These are phyloP conservation scores for Herminia tarsipennalis DNA, from an alignment of 2,888 invertebrate genomes.

Conservation along the genomic window DNA sequence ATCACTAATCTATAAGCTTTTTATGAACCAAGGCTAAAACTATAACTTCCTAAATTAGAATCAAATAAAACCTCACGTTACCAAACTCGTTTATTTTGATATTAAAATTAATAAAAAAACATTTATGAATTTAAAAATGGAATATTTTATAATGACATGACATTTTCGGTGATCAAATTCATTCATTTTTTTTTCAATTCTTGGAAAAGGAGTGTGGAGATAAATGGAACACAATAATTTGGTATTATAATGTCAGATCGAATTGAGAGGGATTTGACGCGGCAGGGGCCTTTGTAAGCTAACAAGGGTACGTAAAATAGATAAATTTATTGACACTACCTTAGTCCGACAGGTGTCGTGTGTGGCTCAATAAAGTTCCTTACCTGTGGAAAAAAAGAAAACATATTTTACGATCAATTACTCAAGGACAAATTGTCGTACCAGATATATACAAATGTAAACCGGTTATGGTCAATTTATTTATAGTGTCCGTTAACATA, in stretches of 20 bases:
- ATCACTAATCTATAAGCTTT: slow-evolving; percentile 8
- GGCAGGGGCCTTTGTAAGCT: slow-evolving; percentile 34
- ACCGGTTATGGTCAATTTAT: slow-evolving; percentile 44
- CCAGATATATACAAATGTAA: slow-evolving; percentile 35
- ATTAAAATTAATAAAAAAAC: slow-evolving; percentile 7
- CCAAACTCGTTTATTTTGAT: slow-evolving; percentile 5
- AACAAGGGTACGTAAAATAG: slow-evolving; percentile 46
- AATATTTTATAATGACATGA: slow-evolving; percentile 20
- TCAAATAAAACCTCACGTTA: slow-evolving; percentile 18
- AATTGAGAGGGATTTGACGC: slow-evolving; percentile 25
- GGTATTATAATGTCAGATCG: slow-evolving; percentile 31
- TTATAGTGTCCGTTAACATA: slow-evolving; percentile 52
- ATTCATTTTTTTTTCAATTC: slow-evolving; percentile 22
- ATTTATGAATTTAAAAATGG: slow-evolving; percentile 15
- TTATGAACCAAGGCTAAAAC: slow-evolving; percentile 17
- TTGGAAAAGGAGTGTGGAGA: slow-evolving; percentile 11
- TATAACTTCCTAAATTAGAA: slow-evolving; percentile 19
- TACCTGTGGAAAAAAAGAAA: slow-evolving; percentile 65
- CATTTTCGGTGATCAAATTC: slow-evolving; percentile 16
- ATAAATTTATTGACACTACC: slow-evolving; percentile 58
- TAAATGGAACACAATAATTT: slow-evolving; percentile 26
- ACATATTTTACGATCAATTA: slow-evolving; percentile 54
- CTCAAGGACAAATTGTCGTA: slow-evolving; percentile 52
- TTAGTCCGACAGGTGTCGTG: slow-evolving; percentile 46
- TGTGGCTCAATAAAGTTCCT: slow-evolving; percentile 55